A percentile compares a stretch with the other conserved stretches of the same genome.
These are phyloP conservation scores for Xiphydria camelus DNA, from an alignment of 2,888 invertebrate species.

Conservation along the genomic window DNA sequence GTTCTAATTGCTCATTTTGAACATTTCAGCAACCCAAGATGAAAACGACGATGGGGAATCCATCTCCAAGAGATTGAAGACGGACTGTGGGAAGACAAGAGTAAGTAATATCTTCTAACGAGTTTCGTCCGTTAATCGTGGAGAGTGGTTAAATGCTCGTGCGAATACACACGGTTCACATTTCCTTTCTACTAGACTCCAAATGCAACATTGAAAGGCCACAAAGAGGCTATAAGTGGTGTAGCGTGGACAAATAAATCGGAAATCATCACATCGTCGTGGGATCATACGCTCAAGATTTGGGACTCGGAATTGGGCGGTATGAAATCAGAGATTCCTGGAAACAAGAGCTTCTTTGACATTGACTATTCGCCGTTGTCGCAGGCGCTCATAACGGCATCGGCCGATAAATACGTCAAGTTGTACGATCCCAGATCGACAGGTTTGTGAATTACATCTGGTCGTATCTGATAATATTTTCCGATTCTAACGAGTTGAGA, in stretches of 20 bases:
- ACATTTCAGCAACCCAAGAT: constrained; percentile 39
- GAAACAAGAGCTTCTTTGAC: constrained; percentile 89
- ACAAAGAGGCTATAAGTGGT: constrained; percentile 86
- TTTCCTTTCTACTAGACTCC: constrained; percentile 73
- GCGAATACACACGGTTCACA: constrained; percentile 46
- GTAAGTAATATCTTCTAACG: constrained; percentile 54
- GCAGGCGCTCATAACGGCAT: constrained; percentile 78
- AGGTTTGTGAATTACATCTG: too few relatives aligned
- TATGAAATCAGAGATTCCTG: constrained; percentile 78
- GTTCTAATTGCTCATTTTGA: too few relatives aligned
- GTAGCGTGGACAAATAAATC: constrained; percentile 81
- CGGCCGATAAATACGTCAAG: constrained; percentile 88
- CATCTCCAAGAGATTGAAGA: constrained; percentile 65
- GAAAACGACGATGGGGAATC: constrained; percentile 65
- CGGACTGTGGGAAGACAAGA: constrained; percentile 63
- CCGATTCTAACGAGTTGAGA: constrained; percentile 1
- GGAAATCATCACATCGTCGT: constrained; percentile 83
- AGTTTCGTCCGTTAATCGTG: constrained; percentile 25
- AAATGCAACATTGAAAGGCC: constrained; percentile 85
- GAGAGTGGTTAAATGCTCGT: constrained; percentile 47
- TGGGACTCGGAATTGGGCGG: constrained; percentile 92
- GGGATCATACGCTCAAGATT: constrained; percentile 93
- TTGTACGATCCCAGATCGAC: constrained; percentile 90
- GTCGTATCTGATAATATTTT: background rate
- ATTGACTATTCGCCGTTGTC: constrained; percentile 80